These are phyloP conservation scores for Athetis lepigone DNA, from an alignment of 2,888 invertebrate genomes.

Conservation along the genomic window DNA sequence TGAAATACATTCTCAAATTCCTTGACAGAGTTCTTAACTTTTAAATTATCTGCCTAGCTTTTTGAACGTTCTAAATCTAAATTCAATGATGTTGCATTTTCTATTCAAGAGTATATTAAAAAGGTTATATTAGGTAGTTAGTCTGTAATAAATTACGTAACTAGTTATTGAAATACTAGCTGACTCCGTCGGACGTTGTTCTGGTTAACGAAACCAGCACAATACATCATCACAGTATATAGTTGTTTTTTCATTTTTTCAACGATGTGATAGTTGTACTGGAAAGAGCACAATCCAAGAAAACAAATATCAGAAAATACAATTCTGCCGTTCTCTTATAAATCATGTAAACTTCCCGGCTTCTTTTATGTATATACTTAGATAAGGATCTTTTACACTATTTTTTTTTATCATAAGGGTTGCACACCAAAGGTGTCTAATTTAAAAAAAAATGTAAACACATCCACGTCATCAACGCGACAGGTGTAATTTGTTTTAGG, in stretches of 20 bases:
- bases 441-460: slow-evolving; percentile 32
- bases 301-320: no score
- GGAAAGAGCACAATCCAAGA: no score
- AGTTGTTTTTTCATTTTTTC: no score
- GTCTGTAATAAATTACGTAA: neutral
- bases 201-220: no score
- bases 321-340: no score
- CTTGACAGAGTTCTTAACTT: slow-evolving; percentile 17
- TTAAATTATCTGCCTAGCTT: slow-evolving; percentile 21
- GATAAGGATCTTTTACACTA: neutral
- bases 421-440: neutral
- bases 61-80: slow-evolving; percentile 2
- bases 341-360: no score
- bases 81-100: neutral
- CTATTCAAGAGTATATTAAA: neutral
- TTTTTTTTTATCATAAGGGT: neutral
- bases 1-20: slow-evolving; percentile 6
- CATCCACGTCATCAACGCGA: slow-evolving; percentile 31
- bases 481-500: slow-evolving; percentile 53
- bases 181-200: no score
- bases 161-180: no score
- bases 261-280: no score
- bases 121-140: neutral
- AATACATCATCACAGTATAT: no score
- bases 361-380: no score